Evolutionary conservation across 1,140 invertebrate genomes (phyloP).

Genomic region (Tigriopus japonicus): DNA sequence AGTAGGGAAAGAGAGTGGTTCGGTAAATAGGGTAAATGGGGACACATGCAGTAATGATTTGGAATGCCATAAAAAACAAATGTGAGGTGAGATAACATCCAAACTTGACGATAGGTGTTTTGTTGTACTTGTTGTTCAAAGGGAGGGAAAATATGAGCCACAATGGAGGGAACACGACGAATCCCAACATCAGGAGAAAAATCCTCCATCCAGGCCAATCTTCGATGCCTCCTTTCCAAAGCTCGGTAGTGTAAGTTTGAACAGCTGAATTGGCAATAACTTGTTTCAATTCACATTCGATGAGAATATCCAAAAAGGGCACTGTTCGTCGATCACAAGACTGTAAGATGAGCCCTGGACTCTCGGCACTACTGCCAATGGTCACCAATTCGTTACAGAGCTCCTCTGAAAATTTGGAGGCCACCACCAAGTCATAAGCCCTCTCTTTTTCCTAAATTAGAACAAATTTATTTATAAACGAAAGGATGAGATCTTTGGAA

Average conservation of each 20-base stretch:
- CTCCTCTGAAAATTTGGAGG: constrained; percentile 82
- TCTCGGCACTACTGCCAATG: constrained; percentile 43
- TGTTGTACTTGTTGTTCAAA: constrained; percentile 82
- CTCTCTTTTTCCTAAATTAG: constrained; percentile 17
- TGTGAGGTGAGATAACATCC: constrained; percentile 98
- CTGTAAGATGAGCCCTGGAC: constrained; percentile 46
- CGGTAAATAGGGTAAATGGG: constrained; percentile 20
- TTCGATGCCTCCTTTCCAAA: constrained; percentile 78
- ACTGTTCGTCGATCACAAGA: constrained; percentile 76
- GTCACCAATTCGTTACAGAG: constrained; percentile 93
- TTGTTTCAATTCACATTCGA: constrained; percentile 96
- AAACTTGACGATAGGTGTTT: constrained; percentile 87
- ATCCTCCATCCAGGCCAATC: constrained; percentile 88
- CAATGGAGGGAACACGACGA: constrained; percentile 79
- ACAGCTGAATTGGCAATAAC: constrained; percentile 26
- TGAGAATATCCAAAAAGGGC: constrained; percentile 89
- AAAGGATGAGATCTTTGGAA: background rate
- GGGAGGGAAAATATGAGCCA: constrained; percentile 93
- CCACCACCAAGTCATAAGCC: constrained; percentile 69
- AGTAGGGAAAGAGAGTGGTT: constrained; percentile 33
- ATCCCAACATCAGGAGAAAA: constrained; percentile 69
- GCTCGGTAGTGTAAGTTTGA: constrained; percentile 52
- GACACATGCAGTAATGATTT: constrained; percentile 4
- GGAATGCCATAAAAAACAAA: constrained; percentile 59
- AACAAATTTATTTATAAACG: background rate